Evolutionary conservation across 2,888 invertebrate species (phyloP), one percentile per base, ranked within the genome.

Genomic region (Nemurella pictetii): DNA sequence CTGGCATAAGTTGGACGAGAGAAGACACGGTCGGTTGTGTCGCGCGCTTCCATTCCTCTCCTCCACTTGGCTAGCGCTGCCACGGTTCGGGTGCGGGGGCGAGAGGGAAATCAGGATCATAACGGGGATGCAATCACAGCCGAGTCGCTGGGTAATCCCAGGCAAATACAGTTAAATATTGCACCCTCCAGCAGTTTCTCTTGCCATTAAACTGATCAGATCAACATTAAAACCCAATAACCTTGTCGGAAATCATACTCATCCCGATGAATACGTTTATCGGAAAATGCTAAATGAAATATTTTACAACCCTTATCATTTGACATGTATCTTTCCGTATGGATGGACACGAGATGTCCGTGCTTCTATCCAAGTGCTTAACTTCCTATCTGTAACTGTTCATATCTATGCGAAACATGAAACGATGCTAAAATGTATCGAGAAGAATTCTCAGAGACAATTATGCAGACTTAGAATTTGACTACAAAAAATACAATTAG

Each of bases 161-260:
- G 27, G 75, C 75, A 75, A 75, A 75, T 75, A 75, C 27, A 75
- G 12, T 75, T 75, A 28, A 75, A 27, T 75, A 26, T 28, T 75
- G 27, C 28, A 75, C 75, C 75, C 75, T 75, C 26, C 25, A 75
- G 75, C 75, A 75, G 75, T 75, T 75, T 75, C 28, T n/a, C 75
- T 25, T 15, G 26, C 75, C 75, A 75, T 75, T 26, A 75, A 4
- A n/a, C 26, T 25, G 28, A 75, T 75, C 75, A 26, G 28, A 27
- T 55, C 55, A 55, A 55, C 55, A 55, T 55, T 55, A 55, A 55
- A 55, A 55, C 55, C 55, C 55, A 55, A 55, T 55, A 55, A 55
- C 55, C 55, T 55, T 55, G 55, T 55, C 55, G 55, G 55, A 55
- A 55, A 55, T 55, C 55, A 12, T 20, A 20, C 55, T 55, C 55